Base-by-base conservation (phyloP, 2,888 invertebrate species). In the Zhuqinia jingwanae region DNA sequence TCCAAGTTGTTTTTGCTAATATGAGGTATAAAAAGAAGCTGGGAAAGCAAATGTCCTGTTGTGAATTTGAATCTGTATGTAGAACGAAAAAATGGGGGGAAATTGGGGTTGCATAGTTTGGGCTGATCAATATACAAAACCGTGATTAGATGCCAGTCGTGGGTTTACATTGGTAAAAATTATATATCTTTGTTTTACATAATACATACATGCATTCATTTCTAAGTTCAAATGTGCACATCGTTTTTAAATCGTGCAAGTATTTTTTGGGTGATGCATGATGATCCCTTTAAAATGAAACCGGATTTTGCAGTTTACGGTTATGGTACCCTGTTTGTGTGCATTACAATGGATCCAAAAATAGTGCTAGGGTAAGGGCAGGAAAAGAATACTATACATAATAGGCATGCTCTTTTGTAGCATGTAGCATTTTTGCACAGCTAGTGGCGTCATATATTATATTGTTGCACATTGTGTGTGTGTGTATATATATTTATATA, bases 1-100 rank as follows among this genome's bases (percentile, higher is more conserved):
- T n/a, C 42, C 17, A 10, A 42, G 42, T 65, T 42, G 65, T 65
- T 22, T 63, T 63, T 63, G 60, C 30, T 63, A 63, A 63, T 63
- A 30, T 63, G 60, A 63, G 60, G 27, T 63, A 63, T 27, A 63
- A 30, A 11, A 65, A 65, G 65, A 6, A 15, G 65, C 2, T 42
- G 65, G 6, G 17, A 36, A 42, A 65, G n/a, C n/a, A n/a, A n/a
- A n/a, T n/a, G 42, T 13, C 42, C 65, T 20, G 42, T 42, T 65
- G 20, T 65, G 36, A 36, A 65, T 65, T 42, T 63, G 10, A 20
- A 25, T 42, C 13, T n/a, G 20, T 1, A 65, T 65, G 10, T n/a
- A 42, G 56, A 63, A 30, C 6, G 25, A 65, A 42, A 42, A 65
- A 65, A 65, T n/a, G n/a, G n/a, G n/a, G n/a, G n/a, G n/a, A n/a